A percentile compares a stretch with the other conserved stretches of the same genome.
Conservation (phyloP, 2,888 invertebrate genomes). For the Meiosimyza platycephala region DNA sequence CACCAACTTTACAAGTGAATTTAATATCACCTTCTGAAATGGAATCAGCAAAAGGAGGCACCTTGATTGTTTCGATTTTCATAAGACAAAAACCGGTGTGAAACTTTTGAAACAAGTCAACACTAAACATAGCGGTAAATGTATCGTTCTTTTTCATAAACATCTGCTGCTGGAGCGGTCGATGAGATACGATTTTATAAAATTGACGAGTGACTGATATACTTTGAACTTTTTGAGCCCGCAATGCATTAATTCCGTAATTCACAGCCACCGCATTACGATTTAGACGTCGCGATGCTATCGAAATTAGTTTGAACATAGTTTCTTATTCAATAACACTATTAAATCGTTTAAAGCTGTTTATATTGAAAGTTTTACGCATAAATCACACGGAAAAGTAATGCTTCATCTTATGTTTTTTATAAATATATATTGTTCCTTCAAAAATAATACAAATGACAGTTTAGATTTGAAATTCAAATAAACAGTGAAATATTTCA, state of each 20-base stretch:
- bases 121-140: constrained; percentile 3
- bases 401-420: no score
- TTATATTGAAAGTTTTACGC: constrained; percentile 5
- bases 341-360: constrained; percentile 13
- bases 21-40: constrained; percentile 96
- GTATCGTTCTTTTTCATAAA: constrained; percentile 39
- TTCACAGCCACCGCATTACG: constrained; percentile 63
- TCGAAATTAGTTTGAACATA: constrained; percentile 69
- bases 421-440: no score
- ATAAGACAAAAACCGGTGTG: constrained; percentile 65
- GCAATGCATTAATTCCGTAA: constrained; percentile 54
- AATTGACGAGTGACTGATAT: constrained; percentile 55
- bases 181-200: constrained; percentile 54
- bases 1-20: constrained; percentile 86
- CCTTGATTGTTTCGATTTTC: constrained; percentile 69
- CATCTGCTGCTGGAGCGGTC: constrained; percentile 39
- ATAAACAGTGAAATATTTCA: no score
- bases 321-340: constrained; percentile 9
- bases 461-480: no score
- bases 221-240: constrained; percentile 59
- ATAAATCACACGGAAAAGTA: constrained; percentile 22
- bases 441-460: no score
- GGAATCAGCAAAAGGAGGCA: constrained; percentile 97
- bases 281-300: constrained; percentile 68
- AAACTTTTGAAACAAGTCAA: constrained; percentile 53